phyloP scores from a whole-genome alignment of 2,113 vertebrate species.

The Microcebus jonahi region DNA sequence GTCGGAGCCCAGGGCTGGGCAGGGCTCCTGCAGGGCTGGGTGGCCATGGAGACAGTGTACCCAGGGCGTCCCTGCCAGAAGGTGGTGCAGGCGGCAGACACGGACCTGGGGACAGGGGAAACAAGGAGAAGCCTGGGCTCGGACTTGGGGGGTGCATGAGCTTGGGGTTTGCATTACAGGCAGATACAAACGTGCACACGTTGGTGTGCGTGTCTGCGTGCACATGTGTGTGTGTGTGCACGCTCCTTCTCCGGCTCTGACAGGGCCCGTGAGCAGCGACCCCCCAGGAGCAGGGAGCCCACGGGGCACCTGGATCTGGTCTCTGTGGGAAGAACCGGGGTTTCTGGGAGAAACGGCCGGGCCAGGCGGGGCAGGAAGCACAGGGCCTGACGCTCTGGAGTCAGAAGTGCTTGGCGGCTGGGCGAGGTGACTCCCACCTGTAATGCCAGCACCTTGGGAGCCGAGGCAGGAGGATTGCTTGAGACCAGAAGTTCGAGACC shows the following conservation, averaged over 20 bases:
- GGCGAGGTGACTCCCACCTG: too few species aligned
- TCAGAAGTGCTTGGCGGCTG: too few species aligned
- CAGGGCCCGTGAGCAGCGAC: background rate
- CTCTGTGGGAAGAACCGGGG: background rate
- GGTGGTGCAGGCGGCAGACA: background rate
- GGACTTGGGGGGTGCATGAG: background rate
- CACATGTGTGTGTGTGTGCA: accelerated
- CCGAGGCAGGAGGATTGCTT: too few species aligned
- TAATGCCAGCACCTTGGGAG: too few species aligned
- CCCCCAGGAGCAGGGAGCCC: background rate
- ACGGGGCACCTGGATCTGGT: background rate
- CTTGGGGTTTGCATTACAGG: background rate
- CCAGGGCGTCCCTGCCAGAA: background rate
- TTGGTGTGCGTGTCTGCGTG: accelerated
- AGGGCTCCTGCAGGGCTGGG: too few species aligned
- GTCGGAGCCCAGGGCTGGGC: background rate
- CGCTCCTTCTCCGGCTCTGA: background rate
- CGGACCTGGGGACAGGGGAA: background rate
- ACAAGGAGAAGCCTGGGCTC: background rate
- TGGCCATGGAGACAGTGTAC: too few species aligned
- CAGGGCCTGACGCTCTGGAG: too few species aligned
- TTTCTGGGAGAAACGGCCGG: background rate
- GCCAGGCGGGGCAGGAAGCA: background rate
- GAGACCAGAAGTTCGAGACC: too few species aligned
- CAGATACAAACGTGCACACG: too few species aligned